Evolutionary conservation across 2,113 vertebrate genomes (phyloP).

Genomic region (Brienomyrus brachyistius): DNA sequence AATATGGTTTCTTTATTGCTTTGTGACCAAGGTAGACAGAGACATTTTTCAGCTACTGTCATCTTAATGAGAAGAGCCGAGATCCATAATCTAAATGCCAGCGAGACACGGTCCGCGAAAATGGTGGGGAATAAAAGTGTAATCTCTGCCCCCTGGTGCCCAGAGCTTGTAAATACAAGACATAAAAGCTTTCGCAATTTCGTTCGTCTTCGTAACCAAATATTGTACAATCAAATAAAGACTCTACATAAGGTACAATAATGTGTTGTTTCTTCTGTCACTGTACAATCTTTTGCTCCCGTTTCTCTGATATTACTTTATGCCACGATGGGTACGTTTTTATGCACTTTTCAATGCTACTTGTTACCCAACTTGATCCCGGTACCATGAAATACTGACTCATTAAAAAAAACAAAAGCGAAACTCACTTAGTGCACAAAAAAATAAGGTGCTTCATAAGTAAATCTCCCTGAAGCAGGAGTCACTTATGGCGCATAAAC

Average conservation of each 20-base stretch:
- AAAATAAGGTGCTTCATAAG: constrained; percentile 7
- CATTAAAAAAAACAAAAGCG: background rate
- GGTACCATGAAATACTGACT: background rate
- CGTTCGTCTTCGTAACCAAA: background rate
- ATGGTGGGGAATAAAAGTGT: constrained; percentile 38
- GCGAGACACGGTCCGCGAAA: background rate
- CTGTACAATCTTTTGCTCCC: background rate
- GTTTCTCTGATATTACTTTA: background rate
- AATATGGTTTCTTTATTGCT: constrained; percentile 40
- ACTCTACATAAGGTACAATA: background rate
- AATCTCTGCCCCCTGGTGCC: constrained; percentile 58
- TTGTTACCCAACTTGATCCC: background rate
- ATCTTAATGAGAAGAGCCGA: constrained; percentile 36
- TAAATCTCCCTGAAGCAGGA: constrained; percentile 18
- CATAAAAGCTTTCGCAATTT: background rate
- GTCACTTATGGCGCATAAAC: constrained; percentile 28
- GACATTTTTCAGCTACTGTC: constrained; percentile 38
- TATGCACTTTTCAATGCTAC: background rate
- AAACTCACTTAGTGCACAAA: background rate
- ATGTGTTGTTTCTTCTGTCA: background rate
- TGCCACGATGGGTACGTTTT: background rate
- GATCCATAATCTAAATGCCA: constrained; percentile 39
- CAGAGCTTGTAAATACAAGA: background rate
- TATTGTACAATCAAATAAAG: background rate
- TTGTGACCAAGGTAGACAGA: constrained; percentile 38